A percentile compares a stretch with the other conserved stretches of the same genome.
These are phyloP conservation scores for Drosophila sp. DNA, from an alignment of 1,140 invertebrate species.

Conservation along the genomic window DNA sequence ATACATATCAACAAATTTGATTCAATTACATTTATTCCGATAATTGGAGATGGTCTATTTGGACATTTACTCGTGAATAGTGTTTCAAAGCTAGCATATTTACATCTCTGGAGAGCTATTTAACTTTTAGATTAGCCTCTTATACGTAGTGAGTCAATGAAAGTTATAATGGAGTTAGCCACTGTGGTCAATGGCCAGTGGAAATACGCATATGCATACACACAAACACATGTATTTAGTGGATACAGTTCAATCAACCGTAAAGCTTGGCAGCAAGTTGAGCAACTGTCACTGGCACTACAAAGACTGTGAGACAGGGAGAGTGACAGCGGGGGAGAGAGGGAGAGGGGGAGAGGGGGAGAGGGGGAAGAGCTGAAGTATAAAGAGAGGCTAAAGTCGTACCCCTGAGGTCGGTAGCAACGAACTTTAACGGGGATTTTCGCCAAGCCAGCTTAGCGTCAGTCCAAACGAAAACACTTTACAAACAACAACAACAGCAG, in stretches of 20 bases:
- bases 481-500: slow-evolving; percentile 56
- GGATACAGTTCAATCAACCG: slow-evolving; percentile 46
- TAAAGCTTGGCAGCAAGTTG: slow-evolving; percentile 46
- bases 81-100: background rate
- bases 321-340: no score
- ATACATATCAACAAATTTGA: no score
- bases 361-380: no score
- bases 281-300: slow-evolving; percentile 33
- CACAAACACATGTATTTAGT: background rate
- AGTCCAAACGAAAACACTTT: slow-evolving; percentile 62
- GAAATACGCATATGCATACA: slow-evolving; percentile 1
- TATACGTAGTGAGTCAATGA: slow-evolving; percentile 4
- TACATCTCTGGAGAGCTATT: background rate
- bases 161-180: slow-evolving; percentile 14
- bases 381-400: background rate
- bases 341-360: background rate
- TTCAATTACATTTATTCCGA: no score
- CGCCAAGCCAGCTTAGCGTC: slow-evolving; percentile 66
- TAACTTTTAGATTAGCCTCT: slow-evolving; percentile 6
- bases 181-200: slow-evolving; percentile 3
- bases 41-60: no score
- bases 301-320: background rate
- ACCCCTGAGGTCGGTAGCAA: slow-evolving; percentile 40
- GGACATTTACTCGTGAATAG: background rate
- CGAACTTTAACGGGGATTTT: slow-evolving; percentile 58